Percentiles rank a stretch among this genome's conserved stretches.
These are phyloP conservation scores for Polydrusus tereticollis DNA, from an alignment of 2,888 invertebrate species.

Conservation along the genomic window DNA sequence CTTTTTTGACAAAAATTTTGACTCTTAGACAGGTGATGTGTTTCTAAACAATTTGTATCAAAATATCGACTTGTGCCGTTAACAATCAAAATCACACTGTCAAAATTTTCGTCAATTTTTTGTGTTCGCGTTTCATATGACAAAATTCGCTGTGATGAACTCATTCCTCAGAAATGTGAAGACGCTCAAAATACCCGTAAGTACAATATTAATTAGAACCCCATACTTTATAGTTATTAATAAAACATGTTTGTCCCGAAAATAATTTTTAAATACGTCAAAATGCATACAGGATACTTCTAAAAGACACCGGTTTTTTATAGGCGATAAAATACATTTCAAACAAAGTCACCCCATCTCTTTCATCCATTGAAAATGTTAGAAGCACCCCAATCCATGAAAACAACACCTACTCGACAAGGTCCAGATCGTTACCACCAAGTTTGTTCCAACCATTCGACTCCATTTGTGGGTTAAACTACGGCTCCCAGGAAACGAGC, in stretches of 20 bases:
- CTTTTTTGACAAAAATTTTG: conserved; percentile 24
- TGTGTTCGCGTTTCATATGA: conserved; percentile 51
- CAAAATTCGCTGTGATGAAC: conserved; percentile 57
- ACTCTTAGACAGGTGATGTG: conserved; percentile 25
- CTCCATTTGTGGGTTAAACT: not conserved
- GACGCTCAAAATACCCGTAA: conserved; percentile 53
- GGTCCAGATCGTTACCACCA: conserved; percentile 40
- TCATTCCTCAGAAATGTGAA: conserved; percentile 55
- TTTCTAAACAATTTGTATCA: conserved; percentile 2
- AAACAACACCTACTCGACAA: not conserved
- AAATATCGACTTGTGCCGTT: conserved; percentile 36
- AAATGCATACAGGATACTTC: not conserved
- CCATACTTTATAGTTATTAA: not conserved
- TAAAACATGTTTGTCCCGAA: not conserved
- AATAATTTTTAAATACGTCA: not conserved
- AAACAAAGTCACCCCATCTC: conserved; percentile 43
- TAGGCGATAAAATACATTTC: conserved; percentile 41
- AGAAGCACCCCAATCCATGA: not conserved
- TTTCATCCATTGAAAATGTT: conserved; percentile 35
- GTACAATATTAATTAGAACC: conserved; percentile 30
- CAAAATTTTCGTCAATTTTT: conserved; percentile 54
- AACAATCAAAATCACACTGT: conserved; percentile 50
- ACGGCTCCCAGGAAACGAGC: not conserved
- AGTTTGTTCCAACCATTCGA: conserved; percentile 8
- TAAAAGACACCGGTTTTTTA: not conserved